phyloP scores from a whole-genome alignment of 2,113 vertebrate species.

The Amphilophus citrinellus region DNA sequence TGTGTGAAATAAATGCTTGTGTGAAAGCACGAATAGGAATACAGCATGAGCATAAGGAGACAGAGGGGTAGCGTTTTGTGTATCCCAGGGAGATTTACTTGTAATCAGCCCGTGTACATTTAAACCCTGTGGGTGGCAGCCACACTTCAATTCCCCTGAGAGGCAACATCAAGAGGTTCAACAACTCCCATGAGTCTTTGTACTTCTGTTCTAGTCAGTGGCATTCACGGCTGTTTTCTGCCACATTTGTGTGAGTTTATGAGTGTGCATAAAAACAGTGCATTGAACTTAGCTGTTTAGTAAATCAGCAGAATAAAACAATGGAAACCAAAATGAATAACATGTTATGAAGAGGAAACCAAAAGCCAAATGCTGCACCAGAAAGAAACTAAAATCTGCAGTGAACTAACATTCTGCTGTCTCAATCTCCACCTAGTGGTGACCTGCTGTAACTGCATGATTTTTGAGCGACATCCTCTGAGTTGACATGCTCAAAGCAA shows the following conservation, averaged over 20 bases:
- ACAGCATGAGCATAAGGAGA: neutral
- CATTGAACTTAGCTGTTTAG: neutral
- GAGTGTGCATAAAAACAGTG: neutral
- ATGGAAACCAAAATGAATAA: neutral
- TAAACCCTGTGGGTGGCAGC: constrained; percentile 29
- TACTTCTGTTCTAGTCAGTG: constrained; percentile 26
- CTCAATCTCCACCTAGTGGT: constrained; percentile 75
- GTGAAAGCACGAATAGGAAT: neutral
- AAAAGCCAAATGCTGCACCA: neutral
- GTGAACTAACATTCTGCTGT: constrained; percentile 49
- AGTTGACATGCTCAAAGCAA: neutral
- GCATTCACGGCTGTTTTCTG: constrained; percentile 19
- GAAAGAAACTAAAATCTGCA: neutral
- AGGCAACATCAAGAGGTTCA: constrained; percentile 60
- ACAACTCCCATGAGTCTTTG: constrained; percentile 54
- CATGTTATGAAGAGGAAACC: neutral
- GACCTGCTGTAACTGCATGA: constrained; percentile 44
- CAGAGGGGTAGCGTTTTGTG: neutral
- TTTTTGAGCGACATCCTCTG: accelerated
- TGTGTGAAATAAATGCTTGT: constrained; percentile 9
- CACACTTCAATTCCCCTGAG: constrained; percentile 57
- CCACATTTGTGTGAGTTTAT: neutral
- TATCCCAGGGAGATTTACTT: constrained; percentile 1
- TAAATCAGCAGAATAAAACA: neutral
- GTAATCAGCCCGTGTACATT: constrained; percentile 8